Conservation (phyloP, 2,113 vertebrate genomes). For the Numenius arquata region DNA sequence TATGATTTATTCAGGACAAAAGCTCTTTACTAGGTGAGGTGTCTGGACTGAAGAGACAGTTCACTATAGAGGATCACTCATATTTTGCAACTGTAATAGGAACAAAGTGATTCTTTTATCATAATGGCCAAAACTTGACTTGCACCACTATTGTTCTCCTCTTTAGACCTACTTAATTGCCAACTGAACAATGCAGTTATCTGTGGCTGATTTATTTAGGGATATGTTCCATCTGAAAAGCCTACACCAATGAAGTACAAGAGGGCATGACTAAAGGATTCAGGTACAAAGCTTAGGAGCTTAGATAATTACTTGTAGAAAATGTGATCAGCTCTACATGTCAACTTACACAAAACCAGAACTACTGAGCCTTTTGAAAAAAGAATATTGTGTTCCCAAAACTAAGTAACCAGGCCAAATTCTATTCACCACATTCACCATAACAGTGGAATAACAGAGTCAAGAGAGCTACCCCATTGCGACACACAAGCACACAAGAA, state of each 20-base stretch:
- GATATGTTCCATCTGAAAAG: slow-evolving; percentile 3
- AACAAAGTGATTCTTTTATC: background rate
- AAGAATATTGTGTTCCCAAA: background rate
- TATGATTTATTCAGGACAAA: slow-evolving; percentile 26
- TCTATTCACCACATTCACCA: background rate
- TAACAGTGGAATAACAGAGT: background rate
- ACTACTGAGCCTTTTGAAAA: background rate
- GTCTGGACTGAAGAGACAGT: slow-evolving; percentile 33
- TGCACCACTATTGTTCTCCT: background rate
- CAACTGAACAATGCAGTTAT: background rate
- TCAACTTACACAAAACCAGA: background rate
- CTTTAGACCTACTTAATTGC: slow-evolving; percentile 10
- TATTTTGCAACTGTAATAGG: slow-evolving; percentile 5
- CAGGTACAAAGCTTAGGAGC: background rate
- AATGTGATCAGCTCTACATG: background rate
- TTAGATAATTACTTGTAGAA: slow-evolving; percentile 1
- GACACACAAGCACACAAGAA: background rate
- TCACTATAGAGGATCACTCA: background rate
- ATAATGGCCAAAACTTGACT: background rate
- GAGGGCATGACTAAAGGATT: slow-evolving; percentile 5
- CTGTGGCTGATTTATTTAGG: slow-evolving; percentile 24
- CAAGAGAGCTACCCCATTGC: background rate
- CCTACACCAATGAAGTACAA: background rate
- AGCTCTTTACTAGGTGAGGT: slow-evolving; percentile 32
- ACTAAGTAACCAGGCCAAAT: background rate